phyloP scores from a whole-genome alignment of 2,797 vertebrate species.

The Nannoperca obscura region DNA sequence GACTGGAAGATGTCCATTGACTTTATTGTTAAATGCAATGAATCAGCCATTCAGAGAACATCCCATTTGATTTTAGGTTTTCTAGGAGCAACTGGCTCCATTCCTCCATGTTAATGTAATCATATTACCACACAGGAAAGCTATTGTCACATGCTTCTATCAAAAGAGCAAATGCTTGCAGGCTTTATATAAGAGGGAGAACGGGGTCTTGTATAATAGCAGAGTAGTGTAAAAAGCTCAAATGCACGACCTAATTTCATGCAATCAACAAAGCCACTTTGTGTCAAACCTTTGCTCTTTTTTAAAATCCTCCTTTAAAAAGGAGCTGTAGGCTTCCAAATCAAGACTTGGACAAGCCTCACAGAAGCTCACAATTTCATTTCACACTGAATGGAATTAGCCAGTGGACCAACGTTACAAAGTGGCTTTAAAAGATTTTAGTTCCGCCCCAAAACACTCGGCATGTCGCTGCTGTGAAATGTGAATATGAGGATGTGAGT shows the following conservation, averaged over 20 bases:
- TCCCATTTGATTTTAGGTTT: conserved; percentile 54
- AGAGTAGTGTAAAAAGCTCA: conserved; percentile 61
- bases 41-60: conserved; percentile 33
- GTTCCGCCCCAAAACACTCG: conserved; percentile 69
- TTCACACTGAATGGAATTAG: conserved; percentile 82
- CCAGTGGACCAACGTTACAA: conserved; percentile 71
- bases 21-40: conserved; percentile 33
- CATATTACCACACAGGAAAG: conserved; percentile 72
- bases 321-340: conserved; percentile 73
- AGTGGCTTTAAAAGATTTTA: conserved; percentile 79
- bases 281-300: conserved; percentile 76
- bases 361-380: conserved; percentile 78
- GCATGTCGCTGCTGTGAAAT: conserved; percentile 53
- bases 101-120: conserved; percentile 75
- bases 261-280: conserved; percentile 82
- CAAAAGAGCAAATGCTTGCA: conserved; percentile 69
- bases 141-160: conserved; percentile 75
- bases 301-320: conserved; percentile 77
- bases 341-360: conserved; percentile 76
- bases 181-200: conserved; percentile 69
- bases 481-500: conserved; percentile 40
- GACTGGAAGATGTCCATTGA: conserved; percentile 13
- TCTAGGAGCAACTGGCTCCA: conserved; percentile 54
- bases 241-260: conserved; percentile 79
- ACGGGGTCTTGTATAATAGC: conserved; percentile 58